Percentiles rank a stretch among this genome's conserved stretches.
These are phyloP conservation scores for Dendrocincla tyrannina DNA, from an alignment of 2,797 vertebrate genomes.

Conservation along the genomic window DNA sequence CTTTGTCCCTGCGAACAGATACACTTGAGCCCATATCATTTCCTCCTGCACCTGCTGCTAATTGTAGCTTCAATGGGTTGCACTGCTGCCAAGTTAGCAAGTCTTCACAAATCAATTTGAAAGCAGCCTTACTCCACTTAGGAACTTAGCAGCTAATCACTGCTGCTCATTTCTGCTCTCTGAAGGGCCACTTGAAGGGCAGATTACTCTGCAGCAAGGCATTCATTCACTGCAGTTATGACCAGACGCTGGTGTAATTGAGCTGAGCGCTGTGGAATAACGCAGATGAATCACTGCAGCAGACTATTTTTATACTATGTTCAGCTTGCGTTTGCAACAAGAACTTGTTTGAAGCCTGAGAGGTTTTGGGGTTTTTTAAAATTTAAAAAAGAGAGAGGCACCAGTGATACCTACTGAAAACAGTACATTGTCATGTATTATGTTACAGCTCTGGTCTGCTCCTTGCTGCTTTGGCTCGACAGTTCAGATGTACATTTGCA, in stretches of 20 bases:
- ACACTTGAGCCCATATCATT: conserved; percentile 30
- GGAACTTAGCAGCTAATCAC: conserved; percentile 68
- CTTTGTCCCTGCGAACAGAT: neutral
- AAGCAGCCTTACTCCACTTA: conserved; percentile 64
- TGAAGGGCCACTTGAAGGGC: conserved; percentile 69
- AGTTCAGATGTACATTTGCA: neutral
- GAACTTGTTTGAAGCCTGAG: conserved; percentile 32
- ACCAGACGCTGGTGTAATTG: conserved; percentile 54
- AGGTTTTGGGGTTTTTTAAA: neutral
- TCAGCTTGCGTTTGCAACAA: conserved; percentile 16
- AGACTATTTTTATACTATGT: conserved; percentile 45
- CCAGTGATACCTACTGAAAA: neutral
- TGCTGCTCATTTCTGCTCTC: conserved; percentile 60
- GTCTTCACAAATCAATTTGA: conserved; percentile 69
- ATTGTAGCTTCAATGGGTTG: conserved; percentile 59
- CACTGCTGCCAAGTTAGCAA: conserved; percentile 67
- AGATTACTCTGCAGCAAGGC: conserved; percentile 64
- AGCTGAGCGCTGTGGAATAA: conserved; percentile 61
- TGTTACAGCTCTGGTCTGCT: neutral
- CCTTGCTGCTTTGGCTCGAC: neutral
- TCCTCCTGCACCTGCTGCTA: conserved; percentile 67
- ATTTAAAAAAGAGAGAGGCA: neutral
- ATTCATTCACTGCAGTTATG: conserved; percentile 63
- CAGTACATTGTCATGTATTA: neutral
- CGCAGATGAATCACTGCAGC: conserved; percentile 57